These are phyloP conservation scores for Copidosoma aretas DNA, from an alignment of 2,888 invertebrate genomes.

Conservation along the genomic window DNA sequence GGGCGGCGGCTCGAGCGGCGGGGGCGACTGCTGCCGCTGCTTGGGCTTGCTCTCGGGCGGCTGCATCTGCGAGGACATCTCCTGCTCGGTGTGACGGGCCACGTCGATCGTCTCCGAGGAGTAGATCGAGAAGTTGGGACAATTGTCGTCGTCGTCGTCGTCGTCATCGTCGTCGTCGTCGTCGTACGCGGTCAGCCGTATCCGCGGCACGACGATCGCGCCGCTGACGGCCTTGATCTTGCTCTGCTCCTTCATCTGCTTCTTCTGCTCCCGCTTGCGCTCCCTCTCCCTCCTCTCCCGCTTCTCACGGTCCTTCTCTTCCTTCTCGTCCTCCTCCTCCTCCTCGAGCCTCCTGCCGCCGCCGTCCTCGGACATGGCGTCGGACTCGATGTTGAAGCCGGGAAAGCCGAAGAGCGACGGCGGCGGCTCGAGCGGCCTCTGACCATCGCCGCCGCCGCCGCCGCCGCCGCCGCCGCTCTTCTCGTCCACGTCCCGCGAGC, in stretches of 20 bases:
- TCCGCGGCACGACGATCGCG: conserved; percentile 27
- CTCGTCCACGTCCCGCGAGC: no score
- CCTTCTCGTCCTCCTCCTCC: conserved; percentile 5
- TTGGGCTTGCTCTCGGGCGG: conserved; percentile 46
- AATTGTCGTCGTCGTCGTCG: conserved; percentile 68
- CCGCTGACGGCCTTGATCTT: background rate
- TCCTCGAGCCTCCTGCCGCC: background rate
- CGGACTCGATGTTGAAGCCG: conserved; percentile 22
- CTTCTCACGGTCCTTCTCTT: conserved; percentile 21
- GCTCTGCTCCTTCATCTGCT: background rate
- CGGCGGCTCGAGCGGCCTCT: conserved; percentile 38
- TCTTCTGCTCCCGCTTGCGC: background rate
- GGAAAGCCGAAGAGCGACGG: conserved; percentile 31
- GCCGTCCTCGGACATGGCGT: conserved; percentile 15
- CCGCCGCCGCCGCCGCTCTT: background rate
- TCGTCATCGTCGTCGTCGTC: conserved; percentile 65
- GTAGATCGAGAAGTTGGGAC: conserved; percentile 86
- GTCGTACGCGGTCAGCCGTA: conserved; percentile 56
- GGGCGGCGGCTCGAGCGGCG: conserved; percentile 34
- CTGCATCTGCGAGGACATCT: conserved; percentile 57
- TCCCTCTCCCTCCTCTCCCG: background rate
- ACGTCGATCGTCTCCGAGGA: conserved; percentile 81
- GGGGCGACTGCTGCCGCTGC: conserved; percentile 1
- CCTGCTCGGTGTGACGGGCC: conserved; percentile 66
- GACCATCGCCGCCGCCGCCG: background rate